Percentiles rank a stretch among this genome's conserved stretches.
These are phyloP conservation scores for Corythaeola cristata DNA, from an alignment of 2,113 vertebrate species.

Conservation along the genomic window DNA sequence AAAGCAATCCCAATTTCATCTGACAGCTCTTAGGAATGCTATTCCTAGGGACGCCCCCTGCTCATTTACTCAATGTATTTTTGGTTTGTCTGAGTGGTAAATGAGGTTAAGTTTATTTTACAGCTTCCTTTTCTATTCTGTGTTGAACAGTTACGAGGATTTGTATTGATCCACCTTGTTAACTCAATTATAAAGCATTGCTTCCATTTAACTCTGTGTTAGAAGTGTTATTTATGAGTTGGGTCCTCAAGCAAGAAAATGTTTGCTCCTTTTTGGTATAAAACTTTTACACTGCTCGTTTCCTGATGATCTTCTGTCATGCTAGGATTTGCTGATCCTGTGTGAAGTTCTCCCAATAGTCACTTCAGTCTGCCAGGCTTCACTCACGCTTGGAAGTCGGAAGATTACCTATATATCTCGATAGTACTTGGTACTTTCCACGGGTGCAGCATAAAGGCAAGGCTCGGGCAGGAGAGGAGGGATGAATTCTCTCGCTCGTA, in stretches of 20 bases:
- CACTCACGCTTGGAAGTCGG: background rate
- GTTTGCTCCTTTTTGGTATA: background rate
- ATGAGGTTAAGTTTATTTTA: background rate
- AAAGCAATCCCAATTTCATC: background rate
- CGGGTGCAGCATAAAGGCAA: rapidly evolving
- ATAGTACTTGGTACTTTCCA: background rate
- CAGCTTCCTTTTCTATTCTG: background rate
- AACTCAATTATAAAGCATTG: background rate
- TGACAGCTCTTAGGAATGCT: background rate
- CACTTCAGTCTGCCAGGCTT: background rate
- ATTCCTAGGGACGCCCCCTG: background rate
- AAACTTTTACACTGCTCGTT: background rate
- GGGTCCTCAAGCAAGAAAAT: background rate
- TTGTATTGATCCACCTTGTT: background rate
- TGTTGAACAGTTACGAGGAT: background rate
- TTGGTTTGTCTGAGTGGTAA: background rate
- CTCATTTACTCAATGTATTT: background rate
- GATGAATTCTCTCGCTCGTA: rapidly evolving
- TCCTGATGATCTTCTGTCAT: background rate
- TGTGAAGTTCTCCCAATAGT: background rate
- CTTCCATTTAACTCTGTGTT: background rate
- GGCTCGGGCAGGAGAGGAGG: rapidly evolving
- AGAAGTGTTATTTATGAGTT: background rate
- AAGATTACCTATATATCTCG: rapidly evolving
- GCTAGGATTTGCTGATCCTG: background rate